phyloP scores from a whole-genome alignment of 2,113 vertebrate species.

The Nyctereutes procyonoides region DNA sequence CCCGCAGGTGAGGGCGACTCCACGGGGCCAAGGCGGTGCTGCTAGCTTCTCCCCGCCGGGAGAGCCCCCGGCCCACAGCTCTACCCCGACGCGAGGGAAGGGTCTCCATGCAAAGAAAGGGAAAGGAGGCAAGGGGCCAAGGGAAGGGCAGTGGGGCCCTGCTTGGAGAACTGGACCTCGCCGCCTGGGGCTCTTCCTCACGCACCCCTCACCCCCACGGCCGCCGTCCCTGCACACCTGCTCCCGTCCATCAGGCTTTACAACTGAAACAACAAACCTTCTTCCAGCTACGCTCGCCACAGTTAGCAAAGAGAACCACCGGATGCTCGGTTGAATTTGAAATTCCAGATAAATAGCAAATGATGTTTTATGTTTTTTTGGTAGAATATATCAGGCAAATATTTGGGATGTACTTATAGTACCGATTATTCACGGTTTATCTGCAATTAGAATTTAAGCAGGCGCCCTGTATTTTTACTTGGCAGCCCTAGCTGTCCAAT shows the following conservation, averaged over 20 bases:
- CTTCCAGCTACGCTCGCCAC: neutral
- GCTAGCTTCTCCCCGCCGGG: neutral
- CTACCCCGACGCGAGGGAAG: accelerated
- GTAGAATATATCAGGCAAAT: accelerated
- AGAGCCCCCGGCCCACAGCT: accelerated
- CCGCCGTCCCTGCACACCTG: accelerated
- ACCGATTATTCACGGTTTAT: neutral
- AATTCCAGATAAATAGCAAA: neutral
- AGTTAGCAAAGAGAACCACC: too few species aligned
- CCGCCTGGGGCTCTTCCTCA: neutral
- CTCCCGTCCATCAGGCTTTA: accelerated
- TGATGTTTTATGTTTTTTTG: accelerated
- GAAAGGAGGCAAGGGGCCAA: neutral
- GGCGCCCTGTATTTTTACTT: neutral
- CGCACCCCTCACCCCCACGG: accelerated
- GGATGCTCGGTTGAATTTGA: neutral
- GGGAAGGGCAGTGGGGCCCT: too few species aligned
- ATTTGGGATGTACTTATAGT: neutral
- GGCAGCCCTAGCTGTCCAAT: neutral
- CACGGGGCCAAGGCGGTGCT: neutral
- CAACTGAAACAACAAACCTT: neutral
- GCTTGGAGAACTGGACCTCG: neutral
- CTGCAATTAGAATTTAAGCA: neutral
- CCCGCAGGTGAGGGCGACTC: accelerated
- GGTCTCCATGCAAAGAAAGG: accelerated